Conservation (phyloP, 2,888 invertebrate species). For the Nemoura dubitans region DNA sequence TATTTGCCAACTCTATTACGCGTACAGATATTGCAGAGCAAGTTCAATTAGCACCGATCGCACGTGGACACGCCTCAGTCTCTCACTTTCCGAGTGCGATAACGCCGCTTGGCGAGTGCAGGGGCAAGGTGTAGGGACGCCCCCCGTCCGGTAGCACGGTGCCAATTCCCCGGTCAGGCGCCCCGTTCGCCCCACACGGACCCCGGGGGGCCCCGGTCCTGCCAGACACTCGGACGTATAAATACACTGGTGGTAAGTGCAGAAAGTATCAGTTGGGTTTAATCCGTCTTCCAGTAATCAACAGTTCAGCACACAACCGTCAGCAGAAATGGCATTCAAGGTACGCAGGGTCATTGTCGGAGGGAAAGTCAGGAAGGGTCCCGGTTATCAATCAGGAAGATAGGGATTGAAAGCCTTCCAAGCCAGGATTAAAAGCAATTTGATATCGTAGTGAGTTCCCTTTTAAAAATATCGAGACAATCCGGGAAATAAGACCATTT, state of each 20-base stretch:
- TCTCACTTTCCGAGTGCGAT: neutral
- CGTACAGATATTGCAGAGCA: neutral
- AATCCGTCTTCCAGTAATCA: neutral
- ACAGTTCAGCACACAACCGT: neutral
- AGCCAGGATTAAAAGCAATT: no score
- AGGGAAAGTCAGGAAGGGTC: neutral
- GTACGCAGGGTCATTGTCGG: slow-evolving; percentile 54
- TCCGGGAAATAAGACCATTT: no score
- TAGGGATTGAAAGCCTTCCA: no score
- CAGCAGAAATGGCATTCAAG: slow-evolving; percentile 61
- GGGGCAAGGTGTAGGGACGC: neutral
- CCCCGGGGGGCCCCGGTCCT: neutral
- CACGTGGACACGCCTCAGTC: neutral
- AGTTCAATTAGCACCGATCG: neutral
- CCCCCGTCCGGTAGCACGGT: neutral
- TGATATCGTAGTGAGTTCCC: no score
- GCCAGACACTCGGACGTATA: neutral
- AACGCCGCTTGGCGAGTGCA: neutral
- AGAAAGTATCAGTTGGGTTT: slow-evolving; percentile 34
- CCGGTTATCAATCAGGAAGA: neutral
- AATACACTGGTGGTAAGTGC: slow-evolving; percentile 13
- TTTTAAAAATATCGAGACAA: no score
- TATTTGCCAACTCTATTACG: neutral
- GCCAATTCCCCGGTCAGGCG: neutral
- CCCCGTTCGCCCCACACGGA: neutral